These are phyloP conservation scores for Jordanella pulchra DNA, from an alignment of 2,797 vertebrate species.

Conservation along the genomic window DNA sequence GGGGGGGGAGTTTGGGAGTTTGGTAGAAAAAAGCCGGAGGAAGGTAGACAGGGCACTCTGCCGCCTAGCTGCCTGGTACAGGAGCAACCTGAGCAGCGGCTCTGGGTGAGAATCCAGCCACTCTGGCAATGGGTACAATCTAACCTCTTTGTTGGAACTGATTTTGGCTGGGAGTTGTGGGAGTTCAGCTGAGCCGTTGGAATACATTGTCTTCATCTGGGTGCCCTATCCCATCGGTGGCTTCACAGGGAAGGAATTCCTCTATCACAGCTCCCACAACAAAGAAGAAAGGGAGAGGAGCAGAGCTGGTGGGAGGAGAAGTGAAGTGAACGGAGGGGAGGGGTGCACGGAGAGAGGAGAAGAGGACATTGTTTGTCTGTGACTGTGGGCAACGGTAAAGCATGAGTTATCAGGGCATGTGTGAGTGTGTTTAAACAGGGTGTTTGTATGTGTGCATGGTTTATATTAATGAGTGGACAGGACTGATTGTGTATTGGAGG, in stretches of 20 bases:
- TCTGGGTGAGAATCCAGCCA: slow-evolving; percentile 39
- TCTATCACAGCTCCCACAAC: slow-evolving; percentile 79
- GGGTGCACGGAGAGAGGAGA: slow-evolving; percentile 71
- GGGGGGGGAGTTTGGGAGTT: slow-evolving; percentile 50
- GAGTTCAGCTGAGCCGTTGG: slow-evolving; percentile 73
- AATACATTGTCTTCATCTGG: slow-evolving; percentile 75
- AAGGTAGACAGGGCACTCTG: slow-evolving; percentile 76
- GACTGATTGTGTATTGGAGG: slow-evolving; percentile 51
- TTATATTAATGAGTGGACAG: slow-evolving; percentile 63
- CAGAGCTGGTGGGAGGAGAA: slow-evolving; percentile 79
- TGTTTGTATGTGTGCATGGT: slow-evolving; percentile 73
- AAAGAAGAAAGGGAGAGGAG: slow-evolving; percentile 80
- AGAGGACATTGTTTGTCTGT: slow-evolving; percentile 85
- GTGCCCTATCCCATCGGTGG: slow-evolving; percentile 70
- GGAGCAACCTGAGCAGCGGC: slow-evolving; percentile 67
- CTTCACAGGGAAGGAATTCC: slow-evolving; percentile 81
- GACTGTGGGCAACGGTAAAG: slow-evolving; percentile 84
- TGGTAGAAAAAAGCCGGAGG: slow-evolving; percentile 41
- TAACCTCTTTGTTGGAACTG: slow-evolving; percentile 65
- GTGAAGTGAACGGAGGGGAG: slow-evolving; percentile 74
- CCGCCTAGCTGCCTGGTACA: slow-evolving; percentile 70
- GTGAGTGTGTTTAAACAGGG: slow-evolving; percentile 74
- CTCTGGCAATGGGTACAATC: slow-evolving; percentile 39
- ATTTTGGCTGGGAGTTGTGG: slow-evolving; percentile 67
- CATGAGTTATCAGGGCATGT: slow-evolving; percentile 81